Percentiles rank a stretch among this genome's conserved stretches.
Evolutionary conservation across 2,888 invertebrate genomes (phyloP).

Genomic region (Drosophila anomelani): DNA sequence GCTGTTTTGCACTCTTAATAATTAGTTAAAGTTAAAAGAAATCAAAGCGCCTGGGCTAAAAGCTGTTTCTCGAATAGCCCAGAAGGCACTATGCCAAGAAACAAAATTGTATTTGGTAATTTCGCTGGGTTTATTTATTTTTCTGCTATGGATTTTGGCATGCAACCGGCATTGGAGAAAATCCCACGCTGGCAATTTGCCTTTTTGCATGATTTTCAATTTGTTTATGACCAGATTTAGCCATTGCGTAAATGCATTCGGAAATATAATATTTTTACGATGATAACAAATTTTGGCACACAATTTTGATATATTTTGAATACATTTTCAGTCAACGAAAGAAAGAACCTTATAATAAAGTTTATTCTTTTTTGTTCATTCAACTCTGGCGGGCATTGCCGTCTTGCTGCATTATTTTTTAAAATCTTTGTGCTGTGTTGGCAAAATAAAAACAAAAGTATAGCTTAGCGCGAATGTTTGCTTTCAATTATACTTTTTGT

Average conservation of each 20-base stretch:
- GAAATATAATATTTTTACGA: constrained; percentile 38
- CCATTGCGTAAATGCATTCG: constrained; percentile 61
- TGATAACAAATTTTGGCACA: constrained; percentile 5
- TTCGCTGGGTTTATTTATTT: constrained; percentile 28
- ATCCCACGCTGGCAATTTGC: constrained; percentile 51
- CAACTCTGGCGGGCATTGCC: constrained; percentile 28
- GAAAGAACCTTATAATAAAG: not conserved
- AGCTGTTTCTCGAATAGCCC: constrained; percentile 51
- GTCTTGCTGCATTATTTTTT: not conserved
- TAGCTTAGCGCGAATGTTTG: constrained; percentile 50
- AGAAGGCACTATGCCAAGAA: constrained; percentile 71
- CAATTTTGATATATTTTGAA: constrained; percentile 5
- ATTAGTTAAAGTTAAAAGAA: constrained; percentile 40
- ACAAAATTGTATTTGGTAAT: constrained; percentile 4
- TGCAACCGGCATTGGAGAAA: constrained; percentile 40
- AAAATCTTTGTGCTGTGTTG: constrained; percentile 8
- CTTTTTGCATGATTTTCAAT: constrained; percentile 40
- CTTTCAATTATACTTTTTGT: constrained; percentile 53
- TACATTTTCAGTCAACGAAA: constrained; percentile 6
- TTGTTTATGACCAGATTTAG: constrained; percentile 53
- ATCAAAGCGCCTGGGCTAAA: constrained; percentile 24
- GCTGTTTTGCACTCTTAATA: constrained; percentile 55
- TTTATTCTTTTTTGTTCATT: constrained; percentile 17
- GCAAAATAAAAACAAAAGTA: constrained; percentile 24
- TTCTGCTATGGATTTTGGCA: constrained; percentile 52